These are phyloP conservation scores for Caenorhabditis becei DNA, from an alignment of 2,888 invertebrate species.

Conservation along the genomic window DNA sequence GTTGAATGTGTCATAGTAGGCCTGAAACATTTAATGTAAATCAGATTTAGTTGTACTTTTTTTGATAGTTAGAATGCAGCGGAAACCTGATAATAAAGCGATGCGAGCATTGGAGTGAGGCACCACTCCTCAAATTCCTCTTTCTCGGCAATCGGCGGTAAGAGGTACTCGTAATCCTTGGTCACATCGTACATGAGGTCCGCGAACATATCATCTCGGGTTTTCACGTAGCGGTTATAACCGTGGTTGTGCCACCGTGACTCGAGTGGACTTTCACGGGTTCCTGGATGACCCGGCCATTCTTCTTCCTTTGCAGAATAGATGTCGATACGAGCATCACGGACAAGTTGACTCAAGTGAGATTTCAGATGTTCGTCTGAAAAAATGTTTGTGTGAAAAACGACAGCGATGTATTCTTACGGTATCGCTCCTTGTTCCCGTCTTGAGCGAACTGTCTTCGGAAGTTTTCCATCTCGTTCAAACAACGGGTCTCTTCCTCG, in stretches of 20 bases:
- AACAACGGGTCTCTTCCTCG: background rate
- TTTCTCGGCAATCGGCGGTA: background rate
- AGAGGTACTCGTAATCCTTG: background rate
- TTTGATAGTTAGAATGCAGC: too few species aligned
- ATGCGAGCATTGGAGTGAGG: slow-evolving; percentile 44
- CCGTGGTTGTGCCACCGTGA: slow-evolving; percentile 29
- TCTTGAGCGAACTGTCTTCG: background rate
- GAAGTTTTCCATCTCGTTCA: background rate
- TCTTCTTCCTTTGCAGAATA: slow-evolving; percentile 23
- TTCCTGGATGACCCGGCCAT: slow-evolving; percentile 27
- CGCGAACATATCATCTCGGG: slow-evolving; percentile 8
- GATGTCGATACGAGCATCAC: slow-evolving; percentile 25
- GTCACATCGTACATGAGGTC: background rate
- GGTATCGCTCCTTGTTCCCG: background rate
- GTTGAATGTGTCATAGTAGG: slow-evolving; percentile 9
- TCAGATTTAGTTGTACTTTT: too few species aligned
- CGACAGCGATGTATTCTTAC: background rate
- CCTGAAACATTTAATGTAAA: slow-evolving; percentile 8
- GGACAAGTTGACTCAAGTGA: slow-evolving; percentile 23
- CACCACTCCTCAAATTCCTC: slow-evolving; percentile 39
- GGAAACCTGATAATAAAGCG: slow-evolving; percentile 39
- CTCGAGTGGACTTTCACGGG: slow-evolving; percentile 6
- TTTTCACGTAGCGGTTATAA: slow-evolving; percentile 5
- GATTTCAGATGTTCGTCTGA: slow-evolving; percentile 5
- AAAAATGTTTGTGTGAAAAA: slow-evolving; percentile 13